Evolutionary conservation across 1,140 invertebrate genomes (phyloP), one percentile per base, ranked within the genome.

Genomic region (Diabrotica virgifera): DNA sequence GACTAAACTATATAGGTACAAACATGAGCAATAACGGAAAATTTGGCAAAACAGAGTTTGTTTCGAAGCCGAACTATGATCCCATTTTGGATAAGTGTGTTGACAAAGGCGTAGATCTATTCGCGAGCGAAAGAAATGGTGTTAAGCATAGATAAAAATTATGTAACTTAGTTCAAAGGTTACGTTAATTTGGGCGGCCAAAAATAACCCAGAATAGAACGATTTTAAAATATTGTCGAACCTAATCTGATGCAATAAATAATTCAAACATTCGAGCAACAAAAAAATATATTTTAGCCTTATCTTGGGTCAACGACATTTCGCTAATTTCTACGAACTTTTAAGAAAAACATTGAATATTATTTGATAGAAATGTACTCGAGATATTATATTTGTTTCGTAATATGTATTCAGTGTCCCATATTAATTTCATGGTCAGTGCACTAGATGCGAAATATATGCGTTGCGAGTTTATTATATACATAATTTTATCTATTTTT

Each of bases 401-500:
- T 46, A 46, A 46, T 46, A n/a, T n/a, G n/a, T n/a, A 46, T 46
- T 46, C 8, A 46, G 40, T 46, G 40, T 46, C 40, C 40, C 40
- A 46, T 46, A 46, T 46, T 46, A 46, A 46, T 46, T 46, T 46
- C 40, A 46, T 46, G 40, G 40, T 46, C 40, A 46, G 40, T 46
- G 40, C 40, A 46, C 40, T 10, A 46, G 5, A 46, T 46, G 40
- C 40, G 40, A 46, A 46, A 10, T 46, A 46, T 46, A 46, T 46
- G 40, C 40, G 40, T 46, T 46, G 40, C n/a, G 6, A n/a, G 8
- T 46, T 46, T 46, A 6, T 46, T 24, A 46, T 10, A 46, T 46
- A n/a, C n/a, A n/a, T n/a, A n/a, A n/a, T 46, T 10, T 46, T 10
- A 46, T 46, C 40, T 46, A 46, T 46, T 46, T 46, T 46, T 46